Conservation (phyloP, 2,113 vertebrate genomes). For the Mesitornis unicolor region DNA sequence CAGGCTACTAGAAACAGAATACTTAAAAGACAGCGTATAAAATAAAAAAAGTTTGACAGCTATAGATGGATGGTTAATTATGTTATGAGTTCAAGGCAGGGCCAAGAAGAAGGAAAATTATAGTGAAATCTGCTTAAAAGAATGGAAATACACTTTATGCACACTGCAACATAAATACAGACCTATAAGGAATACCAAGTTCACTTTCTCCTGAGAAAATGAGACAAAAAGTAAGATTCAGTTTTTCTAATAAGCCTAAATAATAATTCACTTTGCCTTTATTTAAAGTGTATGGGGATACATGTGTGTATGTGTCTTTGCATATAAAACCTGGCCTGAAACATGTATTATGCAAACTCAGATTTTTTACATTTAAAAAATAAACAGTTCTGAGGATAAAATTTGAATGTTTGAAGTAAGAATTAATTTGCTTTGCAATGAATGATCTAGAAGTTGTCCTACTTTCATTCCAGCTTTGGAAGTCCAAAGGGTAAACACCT, state of each 20-base stretch:
- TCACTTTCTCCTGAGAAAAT: background rate
- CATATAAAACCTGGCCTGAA: background rate
- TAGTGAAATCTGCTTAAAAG: background rate
- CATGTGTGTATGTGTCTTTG: background rate
- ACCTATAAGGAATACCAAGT: background rate
- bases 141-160: background rate
- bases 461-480: background rate
- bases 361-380: background rate
- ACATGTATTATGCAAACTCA: background rate
- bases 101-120: background rate
- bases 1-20: background rate
- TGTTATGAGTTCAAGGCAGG: background rate
- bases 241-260: background rate
- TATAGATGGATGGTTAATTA: background rate
- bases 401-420: background rate
- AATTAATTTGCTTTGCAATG: background rate
- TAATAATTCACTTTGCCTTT: background rate
- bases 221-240: background rate
- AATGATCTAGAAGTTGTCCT: background rate
- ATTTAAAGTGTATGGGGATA: background rate
- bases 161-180: background rate
- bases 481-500: background rate
- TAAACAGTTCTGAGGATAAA: background rate
- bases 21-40: background rate
- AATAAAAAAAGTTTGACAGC: background rate